A percentile compares a stretch with the other conserved stretches of the same genome.
phyloP scores from a whole-genome alignment of 2,888 invertebrate genomes.

The Stenoptilia bipunctidactyla region DNA sequence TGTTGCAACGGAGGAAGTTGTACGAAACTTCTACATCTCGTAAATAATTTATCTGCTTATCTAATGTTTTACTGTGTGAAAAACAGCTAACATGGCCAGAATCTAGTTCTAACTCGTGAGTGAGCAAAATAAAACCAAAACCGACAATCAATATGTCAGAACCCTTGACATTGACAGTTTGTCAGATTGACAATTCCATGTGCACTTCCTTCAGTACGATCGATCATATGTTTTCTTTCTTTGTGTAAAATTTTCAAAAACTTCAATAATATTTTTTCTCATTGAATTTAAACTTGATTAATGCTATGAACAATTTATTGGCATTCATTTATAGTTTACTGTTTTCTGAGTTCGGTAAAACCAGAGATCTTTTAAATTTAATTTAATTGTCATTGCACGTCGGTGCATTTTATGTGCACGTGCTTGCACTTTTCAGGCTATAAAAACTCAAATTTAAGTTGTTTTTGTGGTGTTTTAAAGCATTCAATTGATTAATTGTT shows the following conservation, averaged over 20 bases:
- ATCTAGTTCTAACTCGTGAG: no score
- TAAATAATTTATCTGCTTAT: no score
- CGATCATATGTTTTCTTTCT: conserved; percentile 73
- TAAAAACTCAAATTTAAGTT: conserved; percentile 24
- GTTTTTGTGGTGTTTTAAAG: conserved; percentile 23
- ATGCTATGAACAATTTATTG: not conserved
- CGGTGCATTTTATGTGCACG: conserved; percentile 59
- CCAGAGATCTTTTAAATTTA: not conserved
- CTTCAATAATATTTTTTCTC: not conserved
- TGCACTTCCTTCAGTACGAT: conserved; percentile 61
- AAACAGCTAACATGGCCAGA: no score
- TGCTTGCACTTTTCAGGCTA: conserved; percentile 61
- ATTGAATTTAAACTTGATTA: not conserved
- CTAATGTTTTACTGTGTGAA: no score
- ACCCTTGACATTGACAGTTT: not conserved
- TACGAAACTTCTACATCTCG: no score
- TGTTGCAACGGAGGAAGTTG: no score
- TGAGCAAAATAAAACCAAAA: no score
- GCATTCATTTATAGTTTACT: not conserved
- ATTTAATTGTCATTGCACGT: conserved; percentile 26
- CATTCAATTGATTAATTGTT: not conserved
- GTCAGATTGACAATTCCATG: conserved; percentile 53
- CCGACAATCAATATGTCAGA: no score
- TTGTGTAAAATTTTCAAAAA: conserved; percentile 55
- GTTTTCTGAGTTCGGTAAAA: conserved; percentile 10